These are phyloP conservation scores for Luscinia luscinia DNA, from an alignment of 2,797 vertebrate genomes.

Conservation along the genomic window DNA sequence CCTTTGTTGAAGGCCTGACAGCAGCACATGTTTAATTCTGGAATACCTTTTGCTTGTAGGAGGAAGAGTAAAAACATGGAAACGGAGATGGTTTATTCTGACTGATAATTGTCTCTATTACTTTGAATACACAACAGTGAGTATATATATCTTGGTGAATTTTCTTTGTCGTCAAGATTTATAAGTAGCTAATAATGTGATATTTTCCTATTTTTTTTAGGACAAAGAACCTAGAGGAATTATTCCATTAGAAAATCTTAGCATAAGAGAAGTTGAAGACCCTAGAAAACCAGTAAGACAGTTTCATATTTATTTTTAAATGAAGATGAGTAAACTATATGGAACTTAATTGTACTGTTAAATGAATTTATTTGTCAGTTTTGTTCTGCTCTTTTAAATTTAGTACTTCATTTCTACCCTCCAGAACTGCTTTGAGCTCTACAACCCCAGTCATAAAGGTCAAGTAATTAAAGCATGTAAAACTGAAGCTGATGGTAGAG, in stretches of 20 bases:
- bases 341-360: neutral
- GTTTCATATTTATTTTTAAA: neutral
- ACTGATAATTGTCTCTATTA: slow-evolving; percentile 99
- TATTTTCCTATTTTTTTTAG: slow-evolving; percentile 68
- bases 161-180: neutral
- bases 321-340: neutral
- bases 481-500: slow-evolving; percentile 94
- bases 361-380: neutral
- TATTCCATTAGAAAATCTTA: slow-evolving; percentile 96
- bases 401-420: neutral
- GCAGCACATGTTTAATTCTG: neutral
- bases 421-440: slow-evolving; percentile 98
- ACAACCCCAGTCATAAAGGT: slow-evolving; percentile 95
- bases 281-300: slow-evolving; percentile 91
- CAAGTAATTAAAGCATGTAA: slow-evolving; percentile 99
- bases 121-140: slow-evolving; percentile 95
- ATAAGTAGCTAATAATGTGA: neutral
- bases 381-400: neutral
- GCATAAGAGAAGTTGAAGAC: slow-evolving; percentile 96
- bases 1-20: neutral
- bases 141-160: slow-evolving; percentile 28
- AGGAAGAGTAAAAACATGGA: slow-evolving; percentile 98
- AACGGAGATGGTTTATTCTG: slow-evolving; percentile 97
- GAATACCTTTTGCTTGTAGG: slow-evolving; percentile 77
- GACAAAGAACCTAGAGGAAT: slow-evolving; percentile 97